Percentiles rank a stretch among this genome's conserved stretches.
Evolutionary conservation across 2,888 invertebrate species (phyloP).

Genomic region (Melieria picta): DNA sequence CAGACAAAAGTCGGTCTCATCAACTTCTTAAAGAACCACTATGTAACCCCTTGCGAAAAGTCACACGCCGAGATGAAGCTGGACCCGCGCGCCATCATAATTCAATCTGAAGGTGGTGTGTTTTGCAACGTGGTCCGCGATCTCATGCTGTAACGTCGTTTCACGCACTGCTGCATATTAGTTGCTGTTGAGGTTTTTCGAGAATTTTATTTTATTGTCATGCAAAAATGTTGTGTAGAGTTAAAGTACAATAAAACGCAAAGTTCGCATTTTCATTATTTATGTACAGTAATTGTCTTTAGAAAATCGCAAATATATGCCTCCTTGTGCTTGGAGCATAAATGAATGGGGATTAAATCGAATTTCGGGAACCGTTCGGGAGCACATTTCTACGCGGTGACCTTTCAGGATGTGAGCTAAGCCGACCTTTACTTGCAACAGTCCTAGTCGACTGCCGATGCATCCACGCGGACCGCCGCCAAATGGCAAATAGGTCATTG

Average conservation of each 20-base stretch:
- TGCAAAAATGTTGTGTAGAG: background rate
- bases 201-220: background rate
- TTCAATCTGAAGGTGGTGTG: constrained; percentile 47
- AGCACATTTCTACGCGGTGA: constrained; percentile 49
- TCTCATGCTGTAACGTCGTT: constrained; percentile 35
- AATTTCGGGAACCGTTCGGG: constrained; percentile 51
- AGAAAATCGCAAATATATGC: constrained; percentile 53
- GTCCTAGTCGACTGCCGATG: constrained; percentile 61
- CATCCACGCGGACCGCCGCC: constrained; percentile 62
- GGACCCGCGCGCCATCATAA: constrained; percentile 44
- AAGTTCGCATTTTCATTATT: background rate
- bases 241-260: background rate
- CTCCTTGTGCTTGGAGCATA: constrained; percentile 56
- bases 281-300: constrained; percentile 22
- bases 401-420: constrained; percentile 53
- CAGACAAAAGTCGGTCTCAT: constrained; percentile 52
- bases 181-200: background rate
- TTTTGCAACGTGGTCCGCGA: constrained; percentile 46
- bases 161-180: background rate
- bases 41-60: constrained; percentile 44
- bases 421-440: constrained; percentile 59
- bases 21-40: constrained; percentile 51
- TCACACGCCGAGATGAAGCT: constrained; percentile 43
- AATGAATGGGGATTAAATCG: constrained; percentile 58
- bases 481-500: constrained; percentile 60